Base-by-base conservation (phyloP, 1,140 invertebrate species). In the Drosophila asahinai region DNA sequence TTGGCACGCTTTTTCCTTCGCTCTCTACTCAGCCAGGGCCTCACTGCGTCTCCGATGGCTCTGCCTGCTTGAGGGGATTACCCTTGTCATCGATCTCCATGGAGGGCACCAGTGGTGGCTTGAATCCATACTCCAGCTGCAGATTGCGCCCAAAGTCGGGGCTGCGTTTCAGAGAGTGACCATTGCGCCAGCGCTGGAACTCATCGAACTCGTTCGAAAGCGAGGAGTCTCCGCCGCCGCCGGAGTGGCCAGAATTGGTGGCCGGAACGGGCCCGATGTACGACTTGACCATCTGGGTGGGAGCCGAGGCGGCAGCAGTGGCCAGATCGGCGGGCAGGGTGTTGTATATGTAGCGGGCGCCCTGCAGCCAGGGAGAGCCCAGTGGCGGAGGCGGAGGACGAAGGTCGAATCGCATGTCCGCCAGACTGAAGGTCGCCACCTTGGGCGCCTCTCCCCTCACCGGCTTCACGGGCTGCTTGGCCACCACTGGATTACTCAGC, bases 91-190 rank as follows among this genome's bases (percentile, higher is more conserved):
- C 96, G 27, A 97, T 96, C 86, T 97, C 96, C n/a, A 96, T 94
- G 0, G 96, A 97, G 3, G 97, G 97, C 58, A 96, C 94, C 79
- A 97, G 92, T 0, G 96, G 96, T 11, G 96, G 96, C 79, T 96
- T 96, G 70, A 97, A 97, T 0, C 96, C 96, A 81, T 97, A 97
- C 71, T 97, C 96, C 80, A 97, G 94, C 72, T 95, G 95, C 0
- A 96, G 94, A 68, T 95, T 96, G 71, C 95, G 94, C 3, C 95
- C 95, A 59, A 93, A 94, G 45, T 95, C 94, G 40, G 94, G 94
- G 14, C 94, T 91, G 3, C 92, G 90, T 49, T 93, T 93, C 5
- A 92, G 45, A 5, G 68, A 77, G 52, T 92, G 91, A 1, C 91
- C 91, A 48, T 89, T 92, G 11, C 91, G 91, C 91, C 91, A 27